phyloP scores from a whole-genome alignment of 2,888 invertebrate species.

The Nebria salina region DNA sequence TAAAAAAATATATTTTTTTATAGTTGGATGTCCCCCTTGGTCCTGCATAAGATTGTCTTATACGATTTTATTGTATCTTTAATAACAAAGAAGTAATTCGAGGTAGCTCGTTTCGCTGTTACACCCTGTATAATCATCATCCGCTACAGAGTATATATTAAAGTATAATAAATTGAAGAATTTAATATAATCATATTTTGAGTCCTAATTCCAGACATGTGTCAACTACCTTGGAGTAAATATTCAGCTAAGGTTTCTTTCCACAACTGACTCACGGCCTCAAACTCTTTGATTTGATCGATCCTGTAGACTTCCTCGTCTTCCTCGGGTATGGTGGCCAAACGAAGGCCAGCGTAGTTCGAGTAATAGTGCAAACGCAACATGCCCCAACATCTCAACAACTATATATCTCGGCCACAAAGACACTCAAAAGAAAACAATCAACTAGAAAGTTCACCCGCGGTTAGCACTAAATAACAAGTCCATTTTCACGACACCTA shows the following conservation, averaged over 20 bases:
- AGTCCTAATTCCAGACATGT: background rate
- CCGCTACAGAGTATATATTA: too few species aligned
- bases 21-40: too few species aligned
- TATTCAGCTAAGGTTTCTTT: slow-evolving; percentile 80
- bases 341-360: slow-evolving; percentile 74
- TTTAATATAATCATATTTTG: too few species aligned
- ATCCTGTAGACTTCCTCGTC: slow-evolving; percentile 75
- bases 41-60: too few species aligned
- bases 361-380: slow-evolving; percentile 87
- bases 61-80: too few species aligned
- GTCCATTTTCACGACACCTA: background rate
- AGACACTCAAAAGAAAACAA: slow-evolving; percentile 17
- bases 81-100: too few species aligned
- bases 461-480: background rate
- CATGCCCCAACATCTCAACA: slow-evolving; percentile 68
- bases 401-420: slow-evolving; percentile 18
- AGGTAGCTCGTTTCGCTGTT: too few species aligned
- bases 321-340: slow-evolving; percentile 69
- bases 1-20: too few species aligned
- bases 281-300: slow-evolving; percentile 90
- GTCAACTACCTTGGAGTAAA: slow-evolving; percentile 69
- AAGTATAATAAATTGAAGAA: background rate
- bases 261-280: slow-evolving; percentile 79
- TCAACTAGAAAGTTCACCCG: slow-evolving; percentile 6
- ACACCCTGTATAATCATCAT: too few species aligned